Base-by-base conservation (phyloP, 2,797 vertebrate genomes). In the Danio kyathit region DNA sequence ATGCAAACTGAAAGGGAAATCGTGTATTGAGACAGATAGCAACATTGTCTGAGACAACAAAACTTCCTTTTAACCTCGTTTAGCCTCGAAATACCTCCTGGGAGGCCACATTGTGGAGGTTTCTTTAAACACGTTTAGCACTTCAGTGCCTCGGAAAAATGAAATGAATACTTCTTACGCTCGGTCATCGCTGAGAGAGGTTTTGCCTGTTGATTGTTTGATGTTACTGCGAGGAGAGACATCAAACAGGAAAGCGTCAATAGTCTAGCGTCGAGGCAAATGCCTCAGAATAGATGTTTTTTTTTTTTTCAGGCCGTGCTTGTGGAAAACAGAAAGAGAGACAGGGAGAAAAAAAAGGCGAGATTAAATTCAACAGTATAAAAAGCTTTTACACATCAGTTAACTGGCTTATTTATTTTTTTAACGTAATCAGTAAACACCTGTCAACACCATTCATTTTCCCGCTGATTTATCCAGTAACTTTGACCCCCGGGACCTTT, bases 1-100 rank as follows among this genome's bases (percentile, higher is more conserved):
- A 94, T 93, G 90, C 94, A 94, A 93, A 94, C 93, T 90, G 92
- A 93, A 94, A 93, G 92, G 92, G 90, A 91, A 63, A 92, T 91
- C 91, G 76, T 91, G 84, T 85, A 82, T 88, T 89, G 85, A 89
- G 89, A 85, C 86, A 92, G 92, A 93, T 90, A 94, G 87, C 78
- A 86, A 89, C 84, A 83, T 79, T 78, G 81, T 79, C 81, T 84
- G 88, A 83, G 21, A 72, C 76, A 80, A 87, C 83, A 83, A 66
- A 87, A 83, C 83, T 82, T 84, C 89, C 88, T 92, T 84, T 90
- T 91, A 87, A 88, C 11, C 38, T 89, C 83, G 88, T 88, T 90
- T 87, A 90, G 89, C 85, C 86, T 88, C 81, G 86, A 90, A 90
- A 90, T 89, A 80, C 86, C 86, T 88, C 89, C 89, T 87, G 88